phyloP scores from a whole-genome alignment of 2,113 vertebrate genomes.

The Fregetta grallaria region DNA sequence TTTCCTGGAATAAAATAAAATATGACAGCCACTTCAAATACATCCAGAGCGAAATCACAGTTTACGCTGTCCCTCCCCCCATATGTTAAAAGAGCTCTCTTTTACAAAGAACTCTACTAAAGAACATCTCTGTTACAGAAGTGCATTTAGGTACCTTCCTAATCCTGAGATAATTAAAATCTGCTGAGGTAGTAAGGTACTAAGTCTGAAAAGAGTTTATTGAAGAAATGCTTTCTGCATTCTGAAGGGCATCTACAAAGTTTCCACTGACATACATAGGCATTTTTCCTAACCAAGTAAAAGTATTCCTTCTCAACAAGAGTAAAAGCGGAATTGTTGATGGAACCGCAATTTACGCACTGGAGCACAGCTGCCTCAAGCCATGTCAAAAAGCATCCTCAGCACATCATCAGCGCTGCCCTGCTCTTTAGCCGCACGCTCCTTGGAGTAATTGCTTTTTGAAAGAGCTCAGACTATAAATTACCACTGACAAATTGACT shows the following conservation, averaged over 20 bases:
- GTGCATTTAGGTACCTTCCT: neutral
- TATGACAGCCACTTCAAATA: neutral
- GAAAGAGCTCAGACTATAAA: conserved; percentile 24
- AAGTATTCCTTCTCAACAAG: neutral
- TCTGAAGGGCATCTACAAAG: neutral
- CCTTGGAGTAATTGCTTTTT: neutral
- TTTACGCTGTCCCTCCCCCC: neutral
- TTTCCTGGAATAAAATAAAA: neutral
- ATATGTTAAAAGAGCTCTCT: neutral
- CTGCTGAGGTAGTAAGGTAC: neutral
- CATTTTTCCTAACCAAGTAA: neutral
- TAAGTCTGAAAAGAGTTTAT: neutral
- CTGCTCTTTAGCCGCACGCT: neutral
- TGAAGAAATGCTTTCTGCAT: neutral
- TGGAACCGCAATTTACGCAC: neutral
- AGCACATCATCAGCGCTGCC: neutral
- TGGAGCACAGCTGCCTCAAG: neutral
- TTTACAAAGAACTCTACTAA: neutral
- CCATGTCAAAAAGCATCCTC: neutral
- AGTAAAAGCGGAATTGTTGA: neutral
- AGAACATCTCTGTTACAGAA: neutral
- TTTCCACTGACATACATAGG: neutral
- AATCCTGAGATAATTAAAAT: conserved; percentile 16
- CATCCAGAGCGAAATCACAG: neutral
- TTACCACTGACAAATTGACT: conserved; percentile 49